phyloP scores from a whole-genome alignment of 2,797 vertebrate species.

The Sitta carolinensis region DNA sequence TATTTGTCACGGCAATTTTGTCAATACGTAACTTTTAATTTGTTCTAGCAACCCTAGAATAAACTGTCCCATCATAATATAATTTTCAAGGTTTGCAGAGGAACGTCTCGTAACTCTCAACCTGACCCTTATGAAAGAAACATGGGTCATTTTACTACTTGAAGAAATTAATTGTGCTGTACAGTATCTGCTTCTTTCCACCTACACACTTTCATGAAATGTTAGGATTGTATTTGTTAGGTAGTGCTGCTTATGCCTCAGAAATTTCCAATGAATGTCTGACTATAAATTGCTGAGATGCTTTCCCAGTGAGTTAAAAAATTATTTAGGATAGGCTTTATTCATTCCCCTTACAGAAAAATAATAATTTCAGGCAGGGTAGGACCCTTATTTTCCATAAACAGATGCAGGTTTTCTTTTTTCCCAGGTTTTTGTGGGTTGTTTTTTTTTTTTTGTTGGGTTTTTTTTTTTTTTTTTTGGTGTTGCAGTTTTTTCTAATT shows the following conservation, averaged over 20 bases:
- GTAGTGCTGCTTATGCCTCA: neutral
- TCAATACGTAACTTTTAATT: neutral
- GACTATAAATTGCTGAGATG: neutral
- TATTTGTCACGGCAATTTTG: neutral
- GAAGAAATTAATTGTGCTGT: constrained; percentile 29
- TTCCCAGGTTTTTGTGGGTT: no score
- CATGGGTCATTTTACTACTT: neutral
- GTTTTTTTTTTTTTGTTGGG: neutral
- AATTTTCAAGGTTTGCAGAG: neutral
- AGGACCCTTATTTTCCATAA: neutral
- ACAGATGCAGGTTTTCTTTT: neutral
- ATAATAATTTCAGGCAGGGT: neutral
- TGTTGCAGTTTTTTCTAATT: neutral
- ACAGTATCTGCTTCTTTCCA: neutral
- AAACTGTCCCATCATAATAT: neutral
- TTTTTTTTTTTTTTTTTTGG: neutral
- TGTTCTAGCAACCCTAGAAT: neutral
- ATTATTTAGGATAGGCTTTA: neutral
- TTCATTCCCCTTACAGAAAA: neutral
- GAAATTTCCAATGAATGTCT: constrained; percentile 13
- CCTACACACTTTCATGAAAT: neutral
- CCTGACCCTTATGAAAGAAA: neutral
- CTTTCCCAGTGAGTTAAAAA: neutral
- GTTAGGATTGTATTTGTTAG: neutral
- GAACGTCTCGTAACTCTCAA: neutral